phyloP scores from a whole-genome alignment of 2,797 vertebrate genomes.

The Sebastes nivosus region DNA sequence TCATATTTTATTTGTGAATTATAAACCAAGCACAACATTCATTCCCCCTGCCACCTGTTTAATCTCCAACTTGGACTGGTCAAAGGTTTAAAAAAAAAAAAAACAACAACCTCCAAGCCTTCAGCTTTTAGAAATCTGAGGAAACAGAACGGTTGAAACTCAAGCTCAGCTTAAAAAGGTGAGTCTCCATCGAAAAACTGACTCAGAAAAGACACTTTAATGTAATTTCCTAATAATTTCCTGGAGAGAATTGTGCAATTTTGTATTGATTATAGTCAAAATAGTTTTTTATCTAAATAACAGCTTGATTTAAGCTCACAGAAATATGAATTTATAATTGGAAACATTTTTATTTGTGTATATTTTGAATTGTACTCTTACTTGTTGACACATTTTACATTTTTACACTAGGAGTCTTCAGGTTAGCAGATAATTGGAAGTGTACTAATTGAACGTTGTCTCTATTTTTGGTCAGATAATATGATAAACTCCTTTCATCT shows the following conservation, averaged over 20 bases:
- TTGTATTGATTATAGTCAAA: not conserved
- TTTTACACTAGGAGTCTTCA: too few relatives aligned
- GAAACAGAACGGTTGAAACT: not conserved
- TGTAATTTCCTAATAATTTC: not conserved
- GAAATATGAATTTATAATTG: not conserved
- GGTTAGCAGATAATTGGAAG: not conserved
- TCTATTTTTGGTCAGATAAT: not conserved
- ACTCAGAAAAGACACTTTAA: not conserved
- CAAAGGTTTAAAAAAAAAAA: not conserved
- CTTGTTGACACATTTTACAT: not conserved
- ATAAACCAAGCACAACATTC: not conserved
- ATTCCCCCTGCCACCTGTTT: not conserved
- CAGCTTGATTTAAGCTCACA: not conserved
- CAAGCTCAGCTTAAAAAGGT: not conserved
- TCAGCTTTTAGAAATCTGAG: not conserved
- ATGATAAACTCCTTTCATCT: not conserved
- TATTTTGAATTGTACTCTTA: not conserved
- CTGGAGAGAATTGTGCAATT: not conserved
- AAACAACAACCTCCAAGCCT: too few relatives aligned
- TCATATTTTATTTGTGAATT: not conserved
- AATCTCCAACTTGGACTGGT: constrained; percentile 4
- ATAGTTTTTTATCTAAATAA: not conserved
- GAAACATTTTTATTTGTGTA: not conserved
- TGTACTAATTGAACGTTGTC: too few relatives aligned
- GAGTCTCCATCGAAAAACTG: not conserved